A percentile compares a stretch with the other conserved stretches of the same genome.
Conservation (phyloP, 2,888 invertebrate species). For the Heliconius sara region DNA sequence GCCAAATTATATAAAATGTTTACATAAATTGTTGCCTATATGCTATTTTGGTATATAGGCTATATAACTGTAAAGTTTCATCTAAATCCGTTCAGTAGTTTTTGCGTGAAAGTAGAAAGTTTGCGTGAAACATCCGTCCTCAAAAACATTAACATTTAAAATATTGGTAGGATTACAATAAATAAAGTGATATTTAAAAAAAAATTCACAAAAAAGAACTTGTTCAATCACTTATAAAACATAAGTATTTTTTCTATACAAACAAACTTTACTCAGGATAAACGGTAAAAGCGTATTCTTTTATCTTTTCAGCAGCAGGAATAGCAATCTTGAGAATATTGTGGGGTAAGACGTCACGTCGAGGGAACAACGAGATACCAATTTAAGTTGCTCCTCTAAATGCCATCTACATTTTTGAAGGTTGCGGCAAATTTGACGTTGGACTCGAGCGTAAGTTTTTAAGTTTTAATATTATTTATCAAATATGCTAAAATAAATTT, state of each 20-base stretch:
- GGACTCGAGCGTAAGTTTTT: background rate
- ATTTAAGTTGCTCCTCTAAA: slow-evolving; percentile 37
- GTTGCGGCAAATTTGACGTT: background rate
- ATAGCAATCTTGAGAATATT: slow-evolving; percentile 12
- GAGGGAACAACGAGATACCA: slow-evolving; percentile 25
- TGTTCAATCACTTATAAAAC: no score
- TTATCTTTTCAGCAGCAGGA: slow-evolving; percentile 21
- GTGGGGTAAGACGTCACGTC: slow-evolving; percentile 26
- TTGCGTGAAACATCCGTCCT: no score
- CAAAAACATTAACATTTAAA: no score
- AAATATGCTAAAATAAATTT: background rate
- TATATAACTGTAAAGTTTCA: no score
- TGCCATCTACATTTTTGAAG: slow-evolving; percentile 34
- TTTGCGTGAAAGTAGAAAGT: no score
- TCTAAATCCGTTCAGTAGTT: no score
- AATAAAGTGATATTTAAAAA: background rate
- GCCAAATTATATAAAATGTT: no score
- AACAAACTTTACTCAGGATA: background rate
- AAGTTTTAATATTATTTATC: background rate
- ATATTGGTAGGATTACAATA: no score
- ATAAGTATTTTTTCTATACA: background rate
- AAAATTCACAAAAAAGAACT: background rate
- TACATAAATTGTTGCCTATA: no score
- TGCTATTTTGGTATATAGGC: no score
- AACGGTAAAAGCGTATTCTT: slow-evolving; percentile 11